Percentiles rank a stretch among this genome's conserved stretches.
phyloP scores from a whole-genome alignment of 1,140 invertebrate genomes.

The Conus ventricosus region DNA sequence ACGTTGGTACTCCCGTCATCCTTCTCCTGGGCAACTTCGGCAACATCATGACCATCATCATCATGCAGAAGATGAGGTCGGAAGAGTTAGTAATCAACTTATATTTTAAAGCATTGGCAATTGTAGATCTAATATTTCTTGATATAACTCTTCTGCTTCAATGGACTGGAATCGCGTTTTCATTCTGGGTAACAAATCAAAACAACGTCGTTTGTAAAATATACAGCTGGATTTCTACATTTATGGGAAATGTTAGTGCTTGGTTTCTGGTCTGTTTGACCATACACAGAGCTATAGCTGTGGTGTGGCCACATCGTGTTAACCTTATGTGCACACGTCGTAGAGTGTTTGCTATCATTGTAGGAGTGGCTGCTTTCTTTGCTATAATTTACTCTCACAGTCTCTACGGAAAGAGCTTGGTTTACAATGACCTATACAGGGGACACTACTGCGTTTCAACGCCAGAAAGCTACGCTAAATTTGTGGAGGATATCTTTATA shows the following conservation, averaged over 20 bases:
- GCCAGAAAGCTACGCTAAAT: background rate
- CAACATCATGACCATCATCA: background rate
- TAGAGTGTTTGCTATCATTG: background rate
- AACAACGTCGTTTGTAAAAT: slow-evolving; percentile 12
- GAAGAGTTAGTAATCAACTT: background rate
- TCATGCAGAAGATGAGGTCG: background rate
- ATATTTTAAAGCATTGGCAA: slow-evolving; percentile 12
- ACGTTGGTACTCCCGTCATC: background rate
- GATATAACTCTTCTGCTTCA: background rate
- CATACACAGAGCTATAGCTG: slow-evolving; percentile 35
- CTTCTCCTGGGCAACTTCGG: background rate
- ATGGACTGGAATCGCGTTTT: background rate
- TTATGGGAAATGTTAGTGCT: background rate
- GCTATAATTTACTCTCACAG: background rate
- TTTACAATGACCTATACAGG: too few species aligned
- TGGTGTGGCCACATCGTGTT: slow-evolving; percentile 25
- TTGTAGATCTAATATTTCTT: slow-evolving; percentile 2
- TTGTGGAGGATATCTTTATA: background rate
- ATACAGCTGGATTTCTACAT: slow-evolving; percentile 28
- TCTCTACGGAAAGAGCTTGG: background rate
- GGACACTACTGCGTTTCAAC: background rate
- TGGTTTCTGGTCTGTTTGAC: slow-evolving; percentile 42
- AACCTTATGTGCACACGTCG: background rate
- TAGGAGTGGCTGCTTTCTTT: background rate
- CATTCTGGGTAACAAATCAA: slow-evolving; percentile 10